These are phyloP conservation scores for Eupithecia subfuscata DNA, from an alignment of 2,888 invertebrate species.

Conservation along the genomic window DNA sequence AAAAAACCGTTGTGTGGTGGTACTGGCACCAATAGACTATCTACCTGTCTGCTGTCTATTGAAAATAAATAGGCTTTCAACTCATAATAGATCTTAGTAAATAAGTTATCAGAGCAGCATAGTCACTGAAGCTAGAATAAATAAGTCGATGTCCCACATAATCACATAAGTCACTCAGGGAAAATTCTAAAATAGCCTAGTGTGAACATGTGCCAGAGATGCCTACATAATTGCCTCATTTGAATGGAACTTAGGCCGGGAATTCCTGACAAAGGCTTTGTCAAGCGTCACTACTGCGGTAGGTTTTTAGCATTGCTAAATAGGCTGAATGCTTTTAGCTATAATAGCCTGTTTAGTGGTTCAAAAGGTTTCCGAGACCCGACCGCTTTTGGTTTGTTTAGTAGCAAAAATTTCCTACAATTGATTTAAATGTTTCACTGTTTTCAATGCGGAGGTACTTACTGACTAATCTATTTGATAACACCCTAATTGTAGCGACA, in stretches of 20 bases:
- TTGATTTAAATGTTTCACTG: too few relatives aligned
- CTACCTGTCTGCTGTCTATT: not conserved
- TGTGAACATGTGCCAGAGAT: conserved; percentile 13
- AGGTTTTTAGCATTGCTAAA: conserved; percentile 9
- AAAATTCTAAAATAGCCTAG: conserved; percentile 27
- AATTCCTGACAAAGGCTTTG: conserved; percentile 8
- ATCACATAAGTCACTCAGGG: conserved; percentile 29
- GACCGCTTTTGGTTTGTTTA: not conserved
- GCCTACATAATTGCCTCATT: conserved; percentile 23
- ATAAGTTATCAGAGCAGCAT: not conserved
- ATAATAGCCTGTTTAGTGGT: not conserved
- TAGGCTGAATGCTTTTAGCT: not conserved
- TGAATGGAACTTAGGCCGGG: conserved; percentile 16
- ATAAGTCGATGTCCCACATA: conserved; percentile 22
- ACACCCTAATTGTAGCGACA: not conserved
- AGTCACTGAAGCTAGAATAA: conserved; percentile 20
- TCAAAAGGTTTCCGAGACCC: not conserved
- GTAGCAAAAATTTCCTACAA: not conserved
- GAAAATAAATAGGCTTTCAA: not conserved
- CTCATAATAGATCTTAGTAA: not conserved
- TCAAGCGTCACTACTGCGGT: not conserved
- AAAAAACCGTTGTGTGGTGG: not conserved
- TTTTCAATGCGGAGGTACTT: not conserved
- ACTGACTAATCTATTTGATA: not conserved
- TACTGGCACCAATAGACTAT: not conserved